These are phyloP conservation scores for Euzophera pinguis DNA, from an alignment of 2,888 invertebrate genomes.

Conservation along the genomic window DNA sequence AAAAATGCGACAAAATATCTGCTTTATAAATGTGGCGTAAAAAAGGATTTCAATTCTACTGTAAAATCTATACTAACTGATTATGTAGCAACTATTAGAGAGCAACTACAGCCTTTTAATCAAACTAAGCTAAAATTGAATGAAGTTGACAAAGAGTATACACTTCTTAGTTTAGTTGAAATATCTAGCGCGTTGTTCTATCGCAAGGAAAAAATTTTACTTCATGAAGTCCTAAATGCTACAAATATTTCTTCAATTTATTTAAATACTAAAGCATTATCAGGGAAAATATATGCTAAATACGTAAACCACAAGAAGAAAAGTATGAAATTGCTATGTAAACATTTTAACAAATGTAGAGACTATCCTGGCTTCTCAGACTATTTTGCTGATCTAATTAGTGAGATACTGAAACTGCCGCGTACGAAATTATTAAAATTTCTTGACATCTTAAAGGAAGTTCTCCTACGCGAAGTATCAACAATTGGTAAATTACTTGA, in stretches of 20 bases:
- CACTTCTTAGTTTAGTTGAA: conserved; percentile 31
- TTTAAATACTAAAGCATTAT: conserved; percentile 3
- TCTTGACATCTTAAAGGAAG: conserved; percentile 14
- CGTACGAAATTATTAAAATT: conserved; percentile 26
- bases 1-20: not conserved
- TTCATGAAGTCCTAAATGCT: conserved; percentile 21
- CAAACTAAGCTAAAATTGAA: not conserved
- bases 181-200: conserved; percentile 26
- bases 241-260: conserved; percentile 2
- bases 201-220: conserved; percentile 21
- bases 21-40: not conserved
- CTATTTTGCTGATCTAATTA: conserved; percentile 32
- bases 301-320: conserved; percentile 27
- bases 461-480: not conserved
- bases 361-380: conserved; percentile 39
- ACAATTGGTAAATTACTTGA: not conserved
- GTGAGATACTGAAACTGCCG: conserved; percentile 30
- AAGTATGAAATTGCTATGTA: conserved; percentile 34
- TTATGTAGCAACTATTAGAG: not conserved
- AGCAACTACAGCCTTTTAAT: not conserved
- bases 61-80: not conserved
- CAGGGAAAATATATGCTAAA: conserved; percentile 21
- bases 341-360: conserved; percentile 31
- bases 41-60: not conserved
- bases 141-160: conserved; percentile 27